Evolutionary conservation across 2,888 invertebrate genomes (phyloP).

Genomic region (Meta bourneti): DNA sequence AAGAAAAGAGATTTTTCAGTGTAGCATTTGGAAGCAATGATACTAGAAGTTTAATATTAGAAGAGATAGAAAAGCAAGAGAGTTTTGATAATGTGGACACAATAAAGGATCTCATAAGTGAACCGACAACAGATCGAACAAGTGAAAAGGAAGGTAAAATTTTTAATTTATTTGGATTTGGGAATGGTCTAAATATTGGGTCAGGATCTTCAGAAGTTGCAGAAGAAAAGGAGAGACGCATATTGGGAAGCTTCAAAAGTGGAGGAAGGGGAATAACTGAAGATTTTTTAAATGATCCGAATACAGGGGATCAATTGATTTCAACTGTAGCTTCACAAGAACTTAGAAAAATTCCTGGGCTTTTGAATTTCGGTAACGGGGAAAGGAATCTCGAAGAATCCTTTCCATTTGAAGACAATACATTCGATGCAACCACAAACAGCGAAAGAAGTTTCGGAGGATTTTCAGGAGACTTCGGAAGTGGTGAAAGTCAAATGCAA

Average conservation of each 20-base stretch:
- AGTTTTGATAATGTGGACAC: too few species aligned
- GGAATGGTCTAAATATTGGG: neutral
- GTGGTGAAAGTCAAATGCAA: slow-evolving; percentile 1
- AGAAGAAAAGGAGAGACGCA: too few species aligned
- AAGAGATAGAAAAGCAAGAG: too few species aligned
- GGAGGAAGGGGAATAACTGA: too few species aligned
- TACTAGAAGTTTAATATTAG: too few species aligned
- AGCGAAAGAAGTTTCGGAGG: neutral
- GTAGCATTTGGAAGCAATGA: too few species aligned
- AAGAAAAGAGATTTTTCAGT: too few species aligned
- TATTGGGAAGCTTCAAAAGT: too few species aligned
- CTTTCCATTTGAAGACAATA: neutral
- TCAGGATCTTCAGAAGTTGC: too few species aligned
- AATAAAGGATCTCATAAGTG: too few species aligned
- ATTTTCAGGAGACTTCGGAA: neutral
- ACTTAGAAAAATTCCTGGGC: neutral
- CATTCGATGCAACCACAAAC: neutral
- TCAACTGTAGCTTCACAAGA: neutral
- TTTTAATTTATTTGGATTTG: slow-evolving; percentile 26
- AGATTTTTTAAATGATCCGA: too few species aligned
- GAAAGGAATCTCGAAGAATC: neutral
- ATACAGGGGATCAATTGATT: too few species aligned
- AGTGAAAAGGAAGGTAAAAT: neutral
- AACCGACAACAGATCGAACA: neutral
- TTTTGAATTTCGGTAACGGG: neutral